phyloP scores from a whole-genome alignment of 2,888 invertebrate genomes.

The Amiota mariae region DNA sequence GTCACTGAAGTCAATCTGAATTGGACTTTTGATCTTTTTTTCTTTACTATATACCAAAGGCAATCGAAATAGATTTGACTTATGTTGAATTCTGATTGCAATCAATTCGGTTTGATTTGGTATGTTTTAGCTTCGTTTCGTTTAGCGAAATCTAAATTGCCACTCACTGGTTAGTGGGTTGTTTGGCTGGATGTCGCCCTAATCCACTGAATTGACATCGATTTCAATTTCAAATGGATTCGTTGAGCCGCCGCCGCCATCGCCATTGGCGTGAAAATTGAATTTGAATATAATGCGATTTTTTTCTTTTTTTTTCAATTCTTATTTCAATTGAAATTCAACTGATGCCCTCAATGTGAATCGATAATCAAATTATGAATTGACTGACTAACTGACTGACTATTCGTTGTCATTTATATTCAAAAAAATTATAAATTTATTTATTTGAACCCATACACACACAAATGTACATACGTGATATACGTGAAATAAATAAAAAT shows the following conservation, averaged over 20 bases:
- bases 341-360: neutral
- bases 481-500: neutral
- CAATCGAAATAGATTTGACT: conserved; percentile 6
- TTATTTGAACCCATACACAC: neutral
- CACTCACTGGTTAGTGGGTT: neutral
- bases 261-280: conserved; percentile 19
- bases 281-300: conserved; percentile 16
- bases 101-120: no score
- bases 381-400: neutral
- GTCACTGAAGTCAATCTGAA: neutral
- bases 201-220: neutral
- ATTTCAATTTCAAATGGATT: conserved; percentile 25
- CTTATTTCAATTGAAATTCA: neutral
- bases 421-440: no score
- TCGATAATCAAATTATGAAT: conserved; percentile 22
- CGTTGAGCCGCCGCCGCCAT: conserved; percentile 4
- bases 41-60: neutral
- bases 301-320: neutral
- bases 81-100: conserved; percentile 1
- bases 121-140: neutral
- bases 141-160: conserved; percentile 19
- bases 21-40: no score
- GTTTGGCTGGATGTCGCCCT: neutral
- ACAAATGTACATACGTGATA: neutral
- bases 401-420: conserved; percentile 8